Evolutionary conservation across 2,797 vertebrate species (phyloP).

Genomic region (Protosalanx chinensis): DNA sequence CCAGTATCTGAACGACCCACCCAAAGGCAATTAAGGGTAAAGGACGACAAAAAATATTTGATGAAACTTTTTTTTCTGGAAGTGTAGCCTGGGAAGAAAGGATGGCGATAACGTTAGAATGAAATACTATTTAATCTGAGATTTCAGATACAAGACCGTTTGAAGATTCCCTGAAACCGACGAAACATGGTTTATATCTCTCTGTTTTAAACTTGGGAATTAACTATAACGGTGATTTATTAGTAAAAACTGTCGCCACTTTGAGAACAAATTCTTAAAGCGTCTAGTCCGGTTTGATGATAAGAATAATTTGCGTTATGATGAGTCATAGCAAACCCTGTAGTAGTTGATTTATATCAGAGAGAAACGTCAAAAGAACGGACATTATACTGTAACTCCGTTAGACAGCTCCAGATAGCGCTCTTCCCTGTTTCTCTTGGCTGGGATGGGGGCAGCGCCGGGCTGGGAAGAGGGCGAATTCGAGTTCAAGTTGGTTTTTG

Average conservation of each 20-base stretch:
- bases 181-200: background rate
- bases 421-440: conserved; percentile 22
- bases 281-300: background rate
- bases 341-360: background rate
- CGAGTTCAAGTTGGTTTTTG: conserved; percentile 91
- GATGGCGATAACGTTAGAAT: conserved; percentile 40
- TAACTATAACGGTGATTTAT: background rate
- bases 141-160: conserved; percentile 18
- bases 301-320: background rate
- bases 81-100: conserved; percentile 31
- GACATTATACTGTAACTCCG: background rate
- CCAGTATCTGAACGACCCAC: conserved; percentile 65
- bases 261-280: background rate
- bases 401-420: conserved; percentile 29
- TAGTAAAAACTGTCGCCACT: background rate
- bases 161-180: conserved; percentile 16
- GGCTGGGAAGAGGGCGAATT: conserved; percentile 91
- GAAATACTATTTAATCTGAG: conserved; percentile 27
- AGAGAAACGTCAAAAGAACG: conserved; percentile 1
- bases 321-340: background rate
- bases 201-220: conserved; percentile 13
- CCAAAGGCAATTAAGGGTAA: conserved; percentile 84
- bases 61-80: conserved; percentile 70
- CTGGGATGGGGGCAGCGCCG: conserved; percentile 84
- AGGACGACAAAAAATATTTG: conserved; percentile 83